Evolutionary conservation across 2,113 vertebrate species (phyloP).

Genomic region (Anhinga anhinga): DNA sequence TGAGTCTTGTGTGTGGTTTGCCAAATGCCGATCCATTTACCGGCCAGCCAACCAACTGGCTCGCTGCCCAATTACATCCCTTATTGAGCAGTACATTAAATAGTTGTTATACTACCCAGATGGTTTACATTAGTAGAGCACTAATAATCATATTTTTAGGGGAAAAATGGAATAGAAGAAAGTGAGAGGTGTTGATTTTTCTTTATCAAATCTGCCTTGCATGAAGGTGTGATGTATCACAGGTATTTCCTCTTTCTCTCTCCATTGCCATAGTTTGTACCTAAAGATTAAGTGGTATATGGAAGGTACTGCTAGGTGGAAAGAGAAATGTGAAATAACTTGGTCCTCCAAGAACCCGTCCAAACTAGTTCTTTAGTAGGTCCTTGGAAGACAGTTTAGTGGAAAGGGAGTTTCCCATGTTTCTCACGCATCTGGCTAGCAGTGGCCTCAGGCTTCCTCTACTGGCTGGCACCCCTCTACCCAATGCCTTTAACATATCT

Average conservation of each 20-base stretch:
- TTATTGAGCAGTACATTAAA: background rate
- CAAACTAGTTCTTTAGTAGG: conserved; percentile 20
- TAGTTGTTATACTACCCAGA: background rate
- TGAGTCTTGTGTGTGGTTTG: background rate
- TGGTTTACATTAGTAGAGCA: background rate
- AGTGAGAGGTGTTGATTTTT: background rate
- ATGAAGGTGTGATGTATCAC: background rate
- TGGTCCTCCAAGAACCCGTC: background rate
- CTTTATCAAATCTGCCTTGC: background rate
- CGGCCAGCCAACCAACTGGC: background rate
- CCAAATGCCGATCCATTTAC: rapidly evolving
- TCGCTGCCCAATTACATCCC: background rate
- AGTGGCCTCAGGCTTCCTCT: conserved; percentile 23
- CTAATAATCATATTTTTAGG: background rate
- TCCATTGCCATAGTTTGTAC: background rate
- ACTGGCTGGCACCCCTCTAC: background rate
- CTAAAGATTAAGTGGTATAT: background rate
- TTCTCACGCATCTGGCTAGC: conserved; percentile 7
- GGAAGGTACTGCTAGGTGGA: background rate
- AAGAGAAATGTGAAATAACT: background rate
- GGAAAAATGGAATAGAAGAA: background rate
- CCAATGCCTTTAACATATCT: background rate
- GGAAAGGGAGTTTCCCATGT: conserved; percentile 41
- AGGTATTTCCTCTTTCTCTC: background rate
- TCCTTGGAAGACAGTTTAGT: background rate